Conservation (phyloP, 2,113 vertebrate species). For the Proteles cristata region DNA sequence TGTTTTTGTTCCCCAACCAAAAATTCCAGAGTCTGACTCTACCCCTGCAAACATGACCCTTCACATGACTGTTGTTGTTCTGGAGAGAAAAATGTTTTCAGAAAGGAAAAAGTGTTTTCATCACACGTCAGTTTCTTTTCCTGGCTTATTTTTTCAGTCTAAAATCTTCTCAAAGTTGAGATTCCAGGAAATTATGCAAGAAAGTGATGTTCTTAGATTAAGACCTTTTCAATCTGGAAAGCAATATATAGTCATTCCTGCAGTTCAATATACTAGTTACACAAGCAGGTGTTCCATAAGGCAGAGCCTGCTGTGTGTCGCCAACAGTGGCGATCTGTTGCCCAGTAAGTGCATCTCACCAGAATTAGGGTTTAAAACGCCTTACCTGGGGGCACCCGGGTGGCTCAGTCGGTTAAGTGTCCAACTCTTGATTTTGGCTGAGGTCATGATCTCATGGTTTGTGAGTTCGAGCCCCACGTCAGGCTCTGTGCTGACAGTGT, state of each 20-base stretch:
- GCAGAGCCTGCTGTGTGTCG: not conserved
- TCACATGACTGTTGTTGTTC: not conserved
- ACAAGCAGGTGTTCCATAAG: not conserved
- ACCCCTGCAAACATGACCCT: not conserved
- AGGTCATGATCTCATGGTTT: no score
- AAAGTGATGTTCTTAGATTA: not conserved
- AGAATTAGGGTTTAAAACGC: not conserved
- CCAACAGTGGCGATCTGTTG: not conserved
- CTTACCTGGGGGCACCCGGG: not conserved
- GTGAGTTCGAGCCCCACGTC: no score
- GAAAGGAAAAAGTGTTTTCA: slow-evolving; percentile 36
- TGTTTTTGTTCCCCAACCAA: not conserved
- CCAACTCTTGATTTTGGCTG: no score
- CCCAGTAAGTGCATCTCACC: not conserved
- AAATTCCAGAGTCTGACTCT: not conserved
- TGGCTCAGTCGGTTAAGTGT: no score
- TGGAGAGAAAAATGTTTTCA: not conserved
- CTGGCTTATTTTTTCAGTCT: not conserved
- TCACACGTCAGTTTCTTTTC: not conserved
- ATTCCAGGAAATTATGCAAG: not conserved
- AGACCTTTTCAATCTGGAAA: slow-evolving; percentile 28
- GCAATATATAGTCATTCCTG: not conserved
- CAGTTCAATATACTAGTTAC: not conserved
- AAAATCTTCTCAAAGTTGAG: not conserved
- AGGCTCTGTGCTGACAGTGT: no score